Evolutionary conservation across 2,113 vertebrate genomes (phyloP).

Genomic region (Neolamprologus tretocephalus): DNA sequence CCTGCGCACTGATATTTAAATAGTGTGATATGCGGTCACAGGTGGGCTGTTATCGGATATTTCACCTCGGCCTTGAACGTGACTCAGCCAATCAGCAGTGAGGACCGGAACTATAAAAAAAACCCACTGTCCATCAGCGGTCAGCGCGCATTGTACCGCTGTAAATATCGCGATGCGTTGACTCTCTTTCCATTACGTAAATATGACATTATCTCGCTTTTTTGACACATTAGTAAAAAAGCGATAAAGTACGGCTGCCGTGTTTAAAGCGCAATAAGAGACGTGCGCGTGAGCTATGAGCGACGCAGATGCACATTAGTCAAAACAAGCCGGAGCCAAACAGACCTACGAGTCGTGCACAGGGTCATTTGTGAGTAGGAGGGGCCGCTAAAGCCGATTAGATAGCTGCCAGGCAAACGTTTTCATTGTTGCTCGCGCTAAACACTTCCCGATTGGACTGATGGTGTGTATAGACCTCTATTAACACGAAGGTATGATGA

Average conservation of each 20-base stretch:
- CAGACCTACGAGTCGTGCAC: slow-evolving; percentile 53
- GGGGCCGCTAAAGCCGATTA: slow-evolving; percentile 65
- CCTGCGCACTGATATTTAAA: neutral
- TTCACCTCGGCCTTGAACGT: neutral
- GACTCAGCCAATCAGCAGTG: slow-evolving; percentile 37
- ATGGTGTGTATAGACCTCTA: slow-evolving; percentile 9
- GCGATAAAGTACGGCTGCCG: neutral
- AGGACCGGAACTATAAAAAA: neutral
- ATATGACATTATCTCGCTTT: neutral
- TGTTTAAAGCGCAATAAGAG: neutral
- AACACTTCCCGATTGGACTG: slow-evolving; percentile 31
- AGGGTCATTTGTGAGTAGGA: slow-evolving; percentile 68
- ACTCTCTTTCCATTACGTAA: neutral
- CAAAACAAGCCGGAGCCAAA: slow-evolving; percentile 16
- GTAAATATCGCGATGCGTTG: slow-evolving; percentile 2
- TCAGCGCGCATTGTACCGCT: neutral
- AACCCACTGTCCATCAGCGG: neutral
- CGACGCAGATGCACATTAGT: slow-evolving; percentile 8
- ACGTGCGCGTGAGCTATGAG: neutral
- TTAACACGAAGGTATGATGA: slow-evolving; percentile 38
- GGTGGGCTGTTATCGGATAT: neutral
- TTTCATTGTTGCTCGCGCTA: slow-evolving; percentile 49
- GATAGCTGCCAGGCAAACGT: slow-evolving; percentile 48
- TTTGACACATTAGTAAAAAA: neutral
- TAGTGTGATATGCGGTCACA: neutral